Base-by-base conservation (phyloP, 2,797 vertebrate species). In the Hydrolagus colliei region DNA sequence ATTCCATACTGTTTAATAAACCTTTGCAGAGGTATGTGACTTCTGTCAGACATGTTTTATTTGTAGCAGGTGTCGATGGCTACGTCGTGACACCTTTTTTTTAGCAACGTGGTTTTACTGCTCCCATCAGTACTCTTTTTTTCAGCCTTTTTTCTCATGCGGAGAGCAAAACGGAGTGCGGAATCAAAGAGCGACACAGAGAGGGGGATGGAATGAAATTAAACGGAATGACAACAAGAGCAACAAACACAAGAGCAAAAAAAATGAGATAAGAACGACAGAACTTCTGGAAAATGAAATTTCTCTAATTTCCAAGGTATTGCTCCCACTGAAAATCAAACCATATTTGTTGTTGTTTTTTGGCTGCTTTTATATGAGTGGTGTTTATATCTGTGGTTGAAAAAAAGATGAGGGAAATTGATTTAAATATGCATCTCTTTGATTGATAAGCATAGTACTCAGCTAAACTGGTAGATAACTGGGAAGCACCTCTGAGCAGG, bases 91-190 rank as follows among this genome's bases (percentile, higher is more conserved):
- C 65, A 35, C 27, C 65, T 80, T 80, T 22, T 27, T 27, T 32
- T 65, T 80, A 63, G 11, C 16, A 80, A 80, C 62, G 65, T 65
- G 22, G 7, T 63, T 80, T 80, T 35, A 80, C 65, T 80, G 78
- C 18, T 80, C 78, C 22, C 22, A 16, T 14, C 12, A 14, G 77
- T 12, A 14, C 22, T 13, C 18, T 65, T 80, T 80, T 80, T 32
- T 80, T 22, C 9, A 80, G 32, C 65, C 59, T 16, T 52, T 80
- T 67, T n/a, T 63, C 20, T 77, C 75, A 12, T 18, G 7, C 62
- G 65, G 59, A 27, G 22, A 14, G 61, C 22, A 80, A 80, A 80
- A 10, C 65, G 14, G 65, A 18, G 52, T 8, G 9, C 14, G 32
- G 65, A 27, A 32, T 22, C 27, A 80, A 65, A 76, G 74, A 59